Base-by-base conservation (phyloP, 2,113 vertebrate species). In the Cisticola juncidis region DNA sequence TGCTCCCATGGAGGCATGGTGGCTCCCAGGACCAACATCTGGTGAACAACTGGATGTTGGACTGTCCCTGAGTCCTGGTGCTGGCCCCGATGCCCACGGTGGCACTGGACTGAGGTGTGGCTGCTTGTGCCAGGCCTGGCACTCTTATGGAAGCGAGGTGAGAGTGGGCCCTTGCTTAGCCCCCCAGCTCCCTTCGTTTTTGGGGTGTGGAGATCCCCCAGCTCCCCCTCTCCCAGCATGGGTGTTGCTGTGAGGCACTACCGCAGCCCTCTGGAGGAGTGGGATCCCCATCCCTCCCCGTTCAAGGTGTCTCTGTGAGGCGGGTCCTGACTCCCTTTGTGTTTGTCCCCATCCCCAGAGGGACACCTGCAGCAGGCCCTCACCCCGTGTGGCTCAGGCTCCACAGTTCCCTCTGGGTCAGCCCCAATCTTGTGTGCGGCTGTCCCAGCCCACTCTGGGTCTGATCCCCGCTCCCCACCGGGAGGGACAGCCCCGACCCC, bases 151-250 rank as follows among this genome's bases (percentile, higher is more conserved):
- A 61, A 88, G 25, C 0, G 0, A 36, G 9, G 9, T 26, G 29
- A n/a, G 6, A 5, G 50, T 1, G 9, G 17, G 9, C 6, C 4
- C 35, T 60, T 6, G 24, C n/a, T 50, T 22, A n/a, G 0, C 2
- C 29, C 18, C 7, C 7, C 8, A 33, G 11, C 14, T 45, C 10
- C 29, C 17, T 5, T 68, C 1, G 1, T 9, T 54, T n/a, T 9
- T 35, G 38, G 9, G 16, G 0, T 35, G 20, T 12, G 15, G 24
- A 48, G 42, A 38, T 40, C 56, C 65, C 8, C 11, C 29, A 21
- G 22, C 4, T 16, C 5, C 12, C 33, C 13, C 4, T 62, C 31
- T 19, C 11, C 7, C 33, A 58, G 38, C 31, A 33, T 4, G 42
- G 5, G 10, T 31, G 24, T 19, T 58, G 38, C 51, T 22, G 23